phyloP scores from a whole-genome alignment of 23 tunicate species.

The Trididemnum nubilum region DNA sequence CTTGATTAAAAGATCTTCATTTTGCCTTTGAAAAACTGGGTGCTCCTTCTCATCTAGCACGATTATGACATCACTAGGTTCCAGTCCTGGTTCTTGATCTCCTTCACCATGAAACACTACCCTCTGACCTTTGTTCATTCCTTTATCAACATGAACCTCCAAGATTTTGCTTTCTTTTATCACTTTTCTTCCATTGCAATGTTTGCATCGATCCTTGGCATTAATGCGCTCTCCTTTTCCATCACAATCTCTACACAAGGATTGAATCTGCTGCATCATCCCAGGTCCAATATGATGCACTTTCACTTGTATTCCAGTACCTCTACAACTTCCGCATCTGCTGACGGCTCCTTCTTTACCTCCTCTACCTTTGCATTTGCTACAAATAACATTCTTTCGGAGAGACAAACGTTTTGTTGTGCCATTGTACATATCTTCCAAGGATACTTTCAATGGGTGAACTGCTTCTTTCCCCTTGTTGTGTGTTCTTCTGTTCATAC shows the following conservation, averaged over 20 bases:
- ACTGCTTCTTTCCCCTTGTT: conserved; percentile 93
- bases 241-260: conserved; percentile 93
- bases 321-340: conserved; percentile 79
- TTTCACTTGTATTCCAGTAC: conserved; percentile 88
- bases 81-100: conserved; percentile 98
- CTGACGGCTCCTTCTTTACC: conserved; percentile 88
- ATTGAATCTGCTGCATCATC: conserved; percentile 99
- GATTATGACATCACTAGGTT: conserved; percentile 88
- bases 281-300: conserved; percentile 97
- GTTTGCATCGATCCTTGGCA: conserved; percentile 90
- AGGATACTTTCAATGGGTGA: conserved; percentile 82
- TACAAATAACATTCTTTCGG: conserved; percentile 88
- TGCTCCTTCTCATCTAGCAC: conserved; percentile 89
- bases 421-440: conserved; percentile 99
- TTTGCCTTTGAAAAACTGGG: conserved; percentile 53
- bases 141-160: conserved; percentile 96
- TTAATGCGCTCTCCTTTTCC: conserved; percentile 97
- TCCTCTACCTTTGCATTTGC: conserved; percentile 88
- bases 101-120: conserved; percentile 95
- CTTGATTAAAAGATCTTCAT: conserved; percentile 84
- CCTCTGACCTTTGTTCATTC: conserved; percentile 95
- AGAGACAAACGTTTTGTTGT: conserved; percentile 88
- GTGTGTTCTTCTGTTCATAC: conserved; percentile 54
- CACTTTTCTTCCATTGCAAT: conserved; percentile 86
- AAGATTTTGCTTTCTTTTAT: conserved; percentile 77